phyloP scores from a whole-genome alignment of 2,797 vertebrate genomes.

The Sebastes itinus region DNA sequence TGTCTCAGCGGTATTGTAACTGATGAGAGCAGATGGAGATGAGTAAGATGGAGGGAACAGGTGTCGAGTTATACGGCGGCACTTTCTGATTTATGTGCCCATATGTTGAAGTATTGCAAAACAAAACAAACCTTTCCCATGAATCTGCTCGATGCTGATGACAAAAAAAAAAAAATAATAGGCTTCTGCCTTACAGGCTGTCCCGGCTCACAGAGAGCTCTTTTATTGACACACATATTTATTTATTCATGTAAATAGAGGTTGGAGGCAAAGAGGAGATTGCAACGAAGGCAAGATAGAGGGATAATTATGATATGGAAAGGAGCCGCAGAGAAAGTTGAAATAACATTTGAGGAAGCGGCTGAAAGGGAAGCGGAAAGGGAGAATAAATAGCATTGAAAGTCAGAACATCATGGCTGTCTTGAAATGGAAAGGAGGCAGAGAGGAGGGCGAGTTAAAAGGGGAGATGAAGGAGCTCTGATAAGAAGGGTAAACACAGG shows the following conservation, averaged over 20 bases:
- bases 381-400: conserved; percentile 8
- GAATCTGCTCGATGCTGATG: conserved; percentile 34
- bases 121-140: conserved; percentile 37
- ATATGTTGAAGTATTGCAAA: conserved; percentile 44
- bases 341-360: conserved; percentile 31
- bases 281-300: conserved; percentile 13
- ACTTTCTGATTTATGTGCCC: conserved; percentile 49
- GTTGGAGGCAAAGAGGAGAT: conserved; percentile 28
- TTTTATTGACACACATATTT: conserved; percentile 60
- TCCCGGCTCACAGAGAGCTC: conserved; percentile 38
- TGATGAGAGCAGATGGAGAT: conserved; percentile 38
- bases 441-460: conserved; percentile 3
- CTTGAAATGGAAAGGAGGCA: conserved; percentile 22
- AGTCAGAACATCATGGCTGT: conserved; percentile 9
- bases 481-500: background rate
- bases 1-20: background rate
- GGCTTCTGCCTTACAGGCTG: conserved; percentile 44
- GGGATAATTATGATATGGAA: conserved; percentile 35
- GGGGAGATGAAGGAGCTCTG: background rate
- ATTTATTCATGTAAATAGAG: conserved; percentile 66
- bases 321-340: conserved; percentile 23
- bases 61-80: background rate
- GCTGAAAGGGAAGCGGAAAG: conserved; percentile 9
- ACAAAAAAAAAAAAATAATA: conserved; percentile 35
- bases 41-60: conserved; percentile 7